Percentiles rank a stretch among this genome's conserved stretches.
Conservation (phyloP, 1,140 invertebrate genomes). For the Saccostrea echinata region DNA sequence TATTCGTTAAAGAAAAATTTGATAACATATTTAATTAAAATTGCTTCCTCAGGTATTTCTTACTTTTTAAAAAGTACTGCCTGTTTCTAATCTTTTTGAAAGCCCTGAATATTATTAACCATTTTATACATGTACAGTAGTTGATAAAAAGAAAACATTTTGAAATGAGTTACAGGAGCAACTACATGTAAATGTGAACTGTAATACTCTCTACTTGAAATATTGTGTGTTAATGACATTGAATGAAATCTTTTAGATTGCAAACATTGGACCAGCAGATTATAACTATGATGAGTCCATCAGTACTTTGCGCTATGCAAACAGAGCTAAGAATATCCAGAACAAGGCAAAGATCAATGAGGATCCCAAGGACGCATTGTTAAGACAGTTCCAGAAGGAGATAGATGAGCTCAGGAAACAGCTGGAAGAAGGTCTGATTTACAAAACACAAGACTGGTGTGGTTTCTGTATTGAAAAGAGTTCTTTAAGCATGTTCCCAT, state of each 20-base stretch:
- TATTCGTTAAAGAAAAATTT: too few relatives aligned
- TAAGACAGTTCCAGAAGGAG: constrained; percentile 97
- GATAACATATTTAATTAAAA: too few relatives aligned
- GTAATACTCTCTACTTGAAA: background rate
- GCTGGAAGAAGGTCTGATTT: constrained; percentile 84
- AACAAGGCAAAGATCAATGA: constrained; percentile 98
- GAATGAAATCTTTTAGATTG: constrained; percentile 82
- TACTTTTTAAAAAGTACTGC: too few relatives aligned
- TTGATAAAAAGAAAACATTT: background rate
- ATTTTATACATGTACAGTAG: too few relatives aligned
- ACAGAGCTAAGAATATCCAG: constrained; percentile 98
- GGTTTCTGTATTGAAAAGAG: background rate
- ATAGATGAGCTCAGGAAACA: constrained; percentile 95
- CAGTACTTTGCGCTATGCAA: constrained; percentile 97
- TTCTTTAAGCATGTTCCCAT: background rate
- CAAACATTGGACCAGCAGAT: constrained; percentile 97
- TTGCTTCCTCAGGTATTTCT: too few relatives aligned
- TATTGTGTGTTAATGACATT: background rate
- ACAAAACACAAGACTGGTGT: background rate
- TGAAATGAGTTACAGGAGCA: background rate
- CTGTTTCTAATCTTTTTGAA: too few relatives aligned
- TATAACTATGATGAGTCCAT: constrained; percentile 99
- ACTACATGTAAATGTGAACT: background rate
- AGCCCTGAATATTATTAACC: too few relatives aligned
- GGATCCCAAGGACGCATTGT: constrained; percentile 97